A percentile compares a stretch with the other conserved stretches of the same genome.
Evolutionary conservation across 2,113 vertebrate species (phyloP).

Genomic region (Leptodactylus fuscus): DNA sequence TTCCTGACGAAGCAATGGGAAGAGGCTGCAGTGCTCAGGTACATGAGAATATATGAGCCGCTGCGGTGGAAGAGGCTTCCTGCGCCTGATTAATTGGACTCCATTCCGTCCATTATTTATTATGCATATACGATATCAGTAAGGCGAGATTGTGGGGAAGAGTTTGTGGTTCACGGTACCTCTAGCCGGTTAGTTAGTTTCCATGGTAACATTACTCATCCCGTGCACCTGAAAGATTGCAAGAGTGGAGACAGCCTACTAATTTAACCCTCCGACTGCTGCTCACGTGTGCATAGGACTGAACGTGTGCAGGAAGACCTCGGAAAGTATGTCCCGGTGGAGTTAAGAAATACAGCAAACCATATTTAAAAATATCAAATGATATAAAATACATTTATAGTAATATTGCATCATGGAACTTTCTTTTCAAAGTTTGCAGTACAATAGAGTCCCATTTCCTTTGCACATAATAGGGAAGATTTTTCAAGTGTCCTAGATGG

Average conservation of each 20-base stretch:
- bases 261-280: conserved; percentile 31
- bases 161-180: conserved; percentile 48
- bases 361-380: too few relatives aligned
- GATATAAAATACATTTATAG: too few relatives aligned
- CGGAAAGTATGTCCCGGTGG: too few relatives aligned
- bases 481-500: too few relatives aligned
- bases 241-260: conserved; percentile 38
- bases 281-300: background rate
- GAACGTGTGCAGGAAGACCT: background rate
- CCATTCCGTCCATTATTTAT: conserved; percentile 18
- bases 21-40: background rate
- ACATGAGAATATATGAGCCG: background rate
- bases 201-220: conserved; percentile 55
- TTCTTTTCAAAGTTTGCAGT: too few relatives aligned
- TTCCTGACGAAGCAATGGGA: background rate
- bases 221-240: conserved; percentile 48
- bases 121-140: conserved; percentile 7
- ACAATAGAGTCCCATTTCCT: too few relatives aligned
- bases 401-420: too few relatives aligned
- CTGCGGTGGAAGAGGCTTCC: background rate
- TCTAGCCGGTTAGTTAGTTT: conserved; percentile 48
- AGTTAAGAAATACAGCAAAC: background rate
- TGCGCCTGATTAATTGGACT: background rate
- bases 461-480: too few relatives aligned
- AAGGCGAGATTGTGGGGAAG: background rate